A percentile compares a stretch with the other conserved stretches of the same genome.
These are phyloP conservation scores for Laterallus jamaicensis DNA, from an alignment of 2,113 vertebrate species.

Conservation along the genomic window DNA sequence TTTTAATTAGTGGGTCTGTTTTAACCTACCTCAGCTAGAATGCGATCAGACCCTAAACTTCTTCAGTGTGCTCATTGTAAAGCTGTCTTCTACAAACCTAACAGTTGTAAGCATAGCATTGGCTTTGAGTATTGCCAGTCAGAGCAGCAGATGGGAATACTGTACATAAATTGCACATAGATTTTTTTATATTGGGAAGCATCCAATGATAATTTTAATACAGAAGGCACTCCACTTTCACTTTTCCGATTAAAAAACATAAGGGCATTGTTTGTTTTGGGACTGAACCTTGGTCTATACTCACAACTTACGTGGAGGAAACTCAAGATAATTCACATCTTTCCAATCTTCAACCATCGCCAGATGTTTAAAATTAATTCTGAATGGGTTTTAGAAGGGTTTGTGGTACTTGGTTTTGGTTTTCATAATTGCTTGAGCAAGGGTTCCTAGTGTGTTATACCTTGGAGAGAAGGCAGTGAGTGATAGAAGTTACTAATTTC, in stretches of 20 bases:
- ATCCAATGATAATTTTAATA: not conserved
- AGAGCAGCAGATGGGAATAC: slow-evolving; percentile 4
- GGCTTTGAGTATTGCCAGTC: slow-evolving; percentile 3
- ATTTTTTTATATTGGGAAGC: slow-evolving; percentile 54
- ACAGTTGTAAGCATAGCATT: not conserved
- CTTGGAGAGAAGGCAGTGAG: not conserved
- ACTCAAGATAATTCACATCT: not conserved
- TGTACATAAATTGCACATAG: slow-evolving; percentile 41
- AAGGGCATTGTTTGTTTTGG: not conserved
- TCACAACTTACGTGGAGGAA: not conserved
- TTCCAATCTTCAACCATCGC: not conserved
- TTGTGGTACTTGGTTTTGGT: not conserved
- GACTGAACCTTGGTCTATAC: not conserved
- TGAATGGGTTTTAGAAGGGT: slow-evolving; percentile 12
- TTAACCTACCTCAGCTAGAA: slow-evolving; percentile 77
- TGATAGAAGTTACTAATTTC: not conserved
- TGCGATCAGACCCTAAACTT: not conserved
- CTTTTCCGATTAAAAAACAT: slow-evolving; percentile 1
- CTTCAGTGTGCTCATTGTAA: not conserved
- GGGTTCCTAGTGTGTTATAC: not conserved
- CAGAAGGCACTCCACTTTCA: slow-evolving; percentile 10
- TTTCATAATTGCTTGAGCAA: not conserved
- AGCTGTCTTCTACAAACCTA: not conserved
- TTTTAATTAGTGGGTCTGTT: slow-evolving; percentile 52
- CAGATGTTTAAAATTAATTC: slow-evolving; percentile 17